These are phyloP conservation scores for Platysternon megacephalum DNA, from an alignment of 2,113 vertebrate genomes.

Conservation along the genomic window DNA sequence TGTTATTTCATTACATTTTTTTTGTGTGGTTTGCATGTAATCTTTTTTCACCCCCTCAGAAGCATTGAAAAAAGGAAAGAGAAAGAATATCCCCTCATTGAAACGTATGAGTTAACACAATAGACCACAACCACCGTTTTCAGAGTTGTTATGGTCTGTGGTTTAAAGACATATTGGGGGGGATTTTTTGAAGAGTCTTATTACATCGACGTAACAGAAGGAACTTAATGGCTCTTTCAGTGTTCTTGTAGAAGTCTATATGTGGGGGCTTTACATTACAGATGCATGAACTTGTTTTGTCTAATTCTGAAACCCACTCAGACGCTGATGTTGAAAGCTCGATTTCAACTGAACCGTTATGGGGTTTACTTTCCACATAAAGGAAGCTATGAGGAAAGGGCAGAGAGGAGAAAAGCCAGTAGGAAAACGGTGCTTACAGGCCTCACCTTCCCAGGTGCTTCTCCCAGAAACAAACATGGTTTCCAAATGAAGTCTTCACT, in stretches of 20 bases:
- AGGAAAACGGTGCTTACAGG: background rate
- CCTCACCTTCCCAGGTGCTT: background rate
- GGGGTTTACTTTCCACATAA: background rate
- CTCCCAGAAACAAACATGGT: background rate
- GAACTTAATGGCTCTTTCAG: background rate
- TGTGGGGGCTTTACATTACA: background rate
- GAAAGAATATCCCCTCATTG: background rate
- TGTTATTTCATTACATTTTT: slow-evolving; percentile 1
- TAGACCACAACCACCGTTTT: background rate
- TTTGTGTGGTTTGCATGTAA: background rate
- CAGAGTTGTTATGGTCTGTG: background rate
- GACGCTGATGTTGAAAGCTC: background rate
- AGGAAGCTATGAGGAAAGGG: background rate
- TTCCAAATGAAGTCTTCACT: background rate
- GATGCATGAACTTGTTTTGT: background rate
- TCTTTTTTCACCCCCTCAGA: background rate
- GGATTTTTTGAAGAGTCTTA: background rate
- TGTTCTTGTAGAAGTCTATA: background rate
- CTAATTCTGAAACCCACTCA: background rate
- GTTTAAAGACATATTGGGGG: background rate
- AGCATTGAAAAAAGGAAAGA: background rate
- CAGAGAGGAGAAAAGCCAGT: background rate
- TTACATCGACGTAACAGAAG: background rate
- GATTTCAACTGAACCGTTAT: background rate
- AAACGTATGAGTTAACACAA: background rate